Evolutionary conservation across 2,113 vertebrate genomes (phyloP).

Genomic region (Dicaeum eximium): DNA sequence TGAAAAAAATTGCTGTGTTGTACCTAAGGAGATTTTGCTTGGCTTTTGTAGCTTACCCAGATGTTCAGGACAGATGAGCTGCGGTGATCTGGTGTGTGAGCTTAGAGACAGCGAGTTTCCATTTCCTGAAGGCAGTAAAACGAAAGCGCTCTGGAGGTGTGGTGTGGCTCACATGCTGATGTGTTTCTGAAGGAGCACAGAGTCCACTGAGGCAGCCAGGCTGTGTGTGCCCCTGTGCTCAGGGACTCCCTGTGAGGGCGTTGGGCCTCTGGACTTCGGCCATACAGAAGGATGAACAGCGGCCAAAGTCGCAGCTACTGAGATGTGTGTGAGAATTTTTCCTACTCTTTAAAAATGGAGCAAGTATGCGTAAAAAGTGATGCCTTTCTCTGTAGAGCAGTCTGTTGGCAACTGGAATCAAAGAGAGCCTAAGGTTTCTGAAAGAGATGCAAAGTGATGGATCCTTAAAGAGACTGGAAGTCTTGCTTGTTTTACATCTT

Average conservation of each 20-base stretch:
- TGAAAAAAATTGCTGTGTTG: background rate
- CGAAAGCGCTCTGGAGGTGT: background rate
- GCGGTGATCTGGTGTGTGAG: background rate
- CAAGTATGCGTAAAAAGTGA: background rate
- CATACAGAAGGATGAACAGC: fast-evolving
- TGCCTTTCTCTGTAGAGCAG: background rate
- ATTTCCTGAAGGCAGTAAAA: background rate
- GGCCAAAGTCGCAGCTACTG: background rate
- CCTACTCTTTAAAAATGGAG: background rate
- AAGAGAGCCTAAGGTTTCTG: background rate
- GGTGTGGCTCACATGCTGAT: background rate
- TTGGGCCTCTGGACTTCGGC: background rate
- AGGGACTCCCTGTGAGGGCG: fast-evolving
- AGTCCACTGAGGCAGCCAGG: background rate
- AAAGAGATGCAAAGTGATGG: background rate
- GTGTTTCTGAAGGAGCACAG: background rate
- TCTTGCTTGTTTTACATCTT: background rate
- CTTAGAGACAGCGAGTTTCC: background rate
- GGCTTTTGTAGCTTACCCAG: background rate
- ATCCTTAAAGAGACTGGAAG: background rate
- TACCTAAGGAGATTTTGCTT: background rate
- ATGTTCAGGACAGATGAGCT: background rate
- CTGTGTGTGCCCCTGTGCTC: background rate
- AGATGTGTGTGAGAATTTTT: background rate
- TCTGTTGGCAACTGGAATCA: background rate